These are phyloP conservation scores for Pardosa pseudoannulata DNA, from an alignment of 2,888 invertebrate species.

Conservation along the genomic window DNA sequence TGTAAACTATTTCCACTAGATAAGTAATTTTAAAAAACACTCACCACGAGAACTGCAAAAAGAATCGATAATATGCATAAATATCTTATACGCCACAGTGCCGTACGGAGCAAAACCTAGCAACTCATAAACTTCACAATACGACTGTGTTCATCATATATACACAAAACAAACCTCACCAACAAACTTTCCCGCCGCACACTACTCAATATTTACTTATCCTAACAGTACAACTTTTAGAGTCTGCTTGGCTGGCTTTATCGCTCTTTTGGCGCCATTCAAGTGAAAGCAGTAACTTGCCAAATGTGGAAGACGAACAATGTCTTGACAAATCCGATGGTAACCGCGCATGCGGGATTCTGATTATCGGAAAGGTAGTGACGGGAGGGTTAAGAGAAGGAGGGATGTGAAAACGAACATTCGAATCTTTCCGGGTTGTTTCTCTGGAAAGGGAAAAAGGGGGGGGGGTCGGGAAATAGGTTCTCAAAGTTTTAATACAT, in stretches of 20 bases:
- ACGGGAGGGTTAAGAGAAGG: background rate
- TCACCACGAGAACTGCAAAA: too few species aligned
- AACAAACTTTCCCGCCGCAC: slow-evolving; percentile 15
- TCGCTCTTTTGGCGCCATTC: background rate
- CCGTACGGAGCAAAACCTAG: background rate
- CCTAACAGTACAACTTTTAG: background rate
- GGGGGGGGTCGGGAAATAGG: background rate
- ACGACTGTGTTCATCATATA: background rate
- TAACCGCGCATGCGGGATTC: slow-evolving; percentile 5
- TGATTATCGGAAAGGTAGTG: slow-evolving; percentile 6
- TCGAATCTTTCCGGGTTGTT: background rate
- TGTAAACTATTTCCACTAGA: too few species aligned
- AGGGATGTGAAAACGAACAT: background rate
- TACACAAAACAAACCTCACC: background rate
- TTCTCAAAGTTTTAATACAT: background rate
- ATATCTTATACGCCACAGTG: too few species aligned
- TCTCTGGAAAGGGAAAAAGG: too few species aligned
- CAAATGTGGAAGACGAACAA: background rate
- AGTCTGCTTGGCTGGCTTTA: background rate
- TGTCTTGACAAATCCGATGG: background rate
- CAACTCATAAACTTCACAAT: background rate
- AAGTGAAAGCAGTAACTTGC: background rate
- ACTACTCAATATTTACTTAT: slow-evolving; percentile 10
- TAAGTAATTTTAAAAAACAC: too few species aligned
- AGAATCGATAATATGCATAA: too few species aligned